phyloP scores from a whole-genome alignment of 2,888 invertebrate species.

The Molorchus minor region DNA sequence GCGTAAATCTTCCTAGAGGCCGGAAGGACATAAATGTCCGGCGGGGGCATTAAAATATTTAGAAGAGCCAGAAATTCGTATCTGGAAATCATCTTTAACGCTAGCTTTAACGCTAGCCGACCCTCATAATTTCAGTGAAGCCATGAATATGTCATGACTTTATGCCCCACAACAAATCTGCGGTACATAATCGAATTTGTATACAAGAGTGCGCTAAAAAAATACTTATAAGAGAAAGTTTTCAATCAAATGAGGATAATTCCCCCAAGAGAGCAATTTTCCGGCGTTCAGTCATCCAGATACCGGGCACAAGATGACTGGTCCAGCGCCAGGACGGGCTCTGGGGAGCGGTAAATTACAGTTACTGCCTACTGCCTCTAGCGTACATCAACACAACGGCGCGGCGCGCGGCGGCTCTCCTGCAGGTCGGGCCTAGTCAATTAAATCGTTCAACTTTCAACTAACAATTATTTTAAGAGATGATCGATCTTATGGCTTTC shows the following conservation, averaged over 20 bases:
- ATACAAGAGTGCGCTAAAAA: constrained; percentile 60
- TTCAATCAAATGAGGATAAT: constrained; percentile 79
- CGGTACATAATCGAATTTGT: constrained; percentile 64
- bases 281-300: constrained; percentile 67
- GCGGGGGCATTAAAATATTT: constrained; percentile 60
- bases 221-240: constrained; percentile 62
- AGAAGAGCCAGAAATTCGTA: constrained; percentile 60
- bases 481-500: too few species aligned
- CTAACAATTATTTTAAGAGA: neutral
- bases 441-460: neutral
- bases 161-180: constrained; percentile 61
- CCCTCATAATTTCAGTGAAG: constrained; percentile 59
- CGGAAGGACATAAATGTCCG: constrained; percentile 52
- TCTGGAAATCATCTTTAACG: constrained; percentile 60
- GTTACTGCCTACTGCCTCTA: constrained; percentile 62
- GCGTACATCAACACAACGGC: constrained; percentile 61
- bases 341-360: constrained; percentile 64
- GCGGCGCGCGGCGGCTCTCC: constrained; percentile 58
- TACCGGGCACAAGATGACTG: constrained; percentile 56
- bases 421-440: neutral
- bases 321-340: constrained; percentile 55
- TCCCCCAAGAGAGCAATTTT: constrained; percentile 77
- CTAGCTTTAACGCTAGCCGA: constrained; percentile 53
- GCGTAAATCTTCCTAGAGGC: constrained; percentile 35
- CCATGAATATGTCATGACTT: constrained; percentile 61